These are phyloP conservation scores for Drosophila trichaetosa DNA, from an alignment of 2,888 invertebrate genomes.

Conservation along the genomic window DNA sequence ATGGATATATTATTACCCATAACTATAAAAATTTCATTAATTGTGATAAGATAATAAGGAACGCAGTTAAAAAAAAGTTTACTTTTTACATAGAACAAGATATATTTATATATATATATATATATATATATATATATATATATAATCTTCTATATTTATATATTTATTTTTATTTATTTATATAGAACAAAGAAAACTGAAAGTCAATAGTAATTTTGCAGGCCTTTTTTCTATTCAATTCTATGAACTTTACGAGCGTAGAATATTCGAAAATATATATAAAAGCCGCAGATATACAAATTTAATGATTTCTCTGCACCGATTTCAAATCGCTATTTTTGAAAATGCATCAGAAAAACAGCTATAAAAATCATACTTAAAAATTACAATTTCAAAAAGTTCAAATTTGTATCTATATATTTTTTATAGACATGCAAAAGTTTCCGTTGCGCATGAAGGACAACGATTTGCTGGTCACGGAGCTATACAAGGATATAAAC, in stretches of 20 bases:
- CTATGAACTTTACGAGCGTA: neutral
- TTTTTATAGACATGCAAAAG: conserved; percentile 96
- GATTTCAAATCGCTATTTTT: neutral
- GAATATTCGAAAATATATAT: neutral
- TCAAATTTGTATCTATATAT: neutral
- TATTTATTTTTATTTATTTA: neutral
- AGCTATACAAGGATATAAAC: conserved; percentile 96
- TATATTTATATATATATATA: no score
- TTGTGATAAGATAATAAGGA: neutral
- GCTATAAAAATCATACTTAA: neutral
- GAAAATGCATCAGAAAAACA: neutral
- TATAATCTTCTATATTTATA: neutral
- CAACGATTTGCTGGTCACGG: conserved; percentile 98
- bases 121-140: neutral
- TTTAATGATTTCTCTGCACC: neutral
- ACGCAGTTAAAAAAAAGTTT: neutral
- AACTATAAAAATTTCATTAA: neutral
- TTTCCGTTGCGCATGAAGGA: conserved; percentile 99
- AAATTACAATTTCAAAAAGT: neutral
- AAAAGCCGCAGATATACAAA: neutral
- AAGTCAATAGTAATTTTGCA: neutral
- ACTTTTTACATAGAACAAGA: no score
- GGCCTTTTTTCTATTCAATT: neutral
- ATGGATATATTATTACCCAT: no score
- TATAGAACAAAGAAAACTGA: neutral